Conservation (phyloP, 2,797 vertebrate species). For the Gymnoscopelus braueri region DNA sequence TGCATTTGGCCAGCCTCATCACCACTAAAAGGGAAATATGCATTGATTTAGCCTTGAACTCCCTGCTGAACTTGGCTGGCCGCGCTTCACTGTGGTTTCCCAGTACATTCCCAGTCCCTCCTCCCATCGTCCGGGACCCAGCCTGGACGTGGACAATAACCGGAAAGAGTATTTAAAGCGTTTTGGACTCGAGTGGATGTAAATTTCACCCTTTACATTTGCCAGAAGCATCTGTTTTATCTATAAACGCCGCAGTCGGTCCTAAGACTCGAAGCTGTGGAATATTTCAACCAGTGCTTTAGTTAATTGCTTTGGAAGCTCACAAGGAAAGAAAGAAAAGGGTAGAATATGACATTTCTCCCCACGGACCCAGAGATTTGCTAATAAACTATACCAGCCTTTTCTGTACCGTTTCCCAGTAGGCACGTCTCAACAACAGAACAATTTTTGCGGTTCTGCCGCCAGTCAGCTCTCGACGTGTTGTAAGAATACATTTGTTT, state of each 20-base stretch:
- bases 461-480: conserved; percentile 52
- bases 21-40: conserved; percentile 78
- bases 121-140: conserved; percentile 65
- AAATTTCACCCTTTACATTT: conserved; percentile 76
- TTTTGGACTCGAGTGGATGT: conserved; percentile 80
- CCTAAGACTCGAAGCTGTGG: conserved; percentile 69
- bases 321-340: conserved; percentile 60
- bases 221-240: conserved; percentile 83
- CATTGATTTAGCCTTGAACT: conserved; percentile 82
- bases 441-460: conserved; percentile 38
- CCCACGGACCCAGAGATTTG: conserved; percentile 51
- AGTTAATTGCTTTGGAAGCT: conserved; percentile 75
- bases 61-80: conserved; percentile 80
- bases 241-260: conserved; percentile 66
- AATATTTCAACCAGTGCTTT: conserved; percentile 75
- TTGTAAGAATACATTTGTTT: conserved; percentile 63
- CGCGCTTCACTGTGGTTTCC: conserved; percentile 73
- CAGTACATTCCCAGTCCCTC: conserved; percentile 73
- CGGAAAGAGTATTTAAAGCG: conserved; percentile 80
- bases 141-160: conserved; percentile 78
- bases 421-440: conserved; percentile 57
- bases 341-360: conserved; percentile 58
- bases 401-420: conserved; percentile 52
- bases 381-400: conserved; percentile 57
- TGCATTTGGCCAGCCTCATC: conserved; percentile 69